These are phyloP conservation scores for Graptemys geographica DNA, from an alignment of 2,797 vertebrate genomes.

Conservation along the genomic window DNA sequence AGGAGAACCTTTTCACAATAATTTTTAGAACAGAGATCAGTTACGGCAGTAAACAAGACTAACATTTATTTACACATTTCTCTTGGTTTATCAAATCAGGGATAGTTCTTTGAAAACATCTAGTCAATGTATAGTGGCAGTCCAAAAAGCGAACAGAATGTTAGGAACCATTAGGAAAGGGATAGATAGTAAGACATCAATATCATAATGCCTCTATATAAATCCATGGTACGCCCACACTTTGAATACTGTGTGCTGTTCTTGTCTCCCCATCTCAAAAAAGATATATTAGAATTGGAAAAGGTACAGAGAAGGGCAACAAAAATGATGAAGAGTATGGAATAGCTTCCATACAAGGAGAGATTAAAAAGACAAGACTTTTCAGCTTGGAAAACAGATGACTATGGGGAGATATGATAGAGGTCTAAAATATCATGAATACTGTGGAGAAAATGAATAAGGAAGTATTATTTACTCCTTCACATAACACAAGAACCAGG, in stretches of 20 bases:
- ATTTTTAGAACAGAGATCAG: rapidly evolving
- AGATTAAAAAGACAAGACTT: not conserved
- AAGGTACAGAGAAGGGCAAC: not conserved
- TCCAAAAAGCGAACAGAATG: not conserved
- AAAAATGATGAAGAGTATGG: not conserved
- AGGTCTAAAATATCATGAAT: not conserved
- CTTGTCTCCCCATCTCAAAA: not conserved
- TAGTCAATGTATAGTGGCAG: not conserved
- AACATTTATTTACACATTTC: not conserved
- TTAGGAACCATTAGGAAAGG: not conserved
- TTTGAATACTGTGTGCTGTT: not conserved
- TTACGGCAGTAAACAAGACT: rapidly evolving
- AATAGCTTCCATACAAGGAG: not conserved
- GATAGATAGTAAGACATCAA: not conserved
- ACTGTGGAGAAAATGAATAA: not conserved
- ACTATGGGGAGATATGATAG: not conserved
- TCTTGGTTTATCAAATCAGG: not conserved
- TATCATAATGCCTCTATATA: not conserved
- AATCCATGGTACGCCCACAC: not conserved
- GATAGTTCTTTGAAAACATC: too few relatives aligned
- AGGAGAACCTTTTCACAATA: not conserved
- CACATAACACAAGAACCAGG: not conserved
- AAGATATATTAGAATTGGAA: not conserved
- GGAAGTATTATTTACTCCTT: not conserved
- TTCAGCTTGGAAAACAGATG: not conserved